These are phyloP conservation scores for Aplodontia rufa DNA, from an alignment of 2,113 vertebrate genomes.

Conservation along the genomic window DNA sequence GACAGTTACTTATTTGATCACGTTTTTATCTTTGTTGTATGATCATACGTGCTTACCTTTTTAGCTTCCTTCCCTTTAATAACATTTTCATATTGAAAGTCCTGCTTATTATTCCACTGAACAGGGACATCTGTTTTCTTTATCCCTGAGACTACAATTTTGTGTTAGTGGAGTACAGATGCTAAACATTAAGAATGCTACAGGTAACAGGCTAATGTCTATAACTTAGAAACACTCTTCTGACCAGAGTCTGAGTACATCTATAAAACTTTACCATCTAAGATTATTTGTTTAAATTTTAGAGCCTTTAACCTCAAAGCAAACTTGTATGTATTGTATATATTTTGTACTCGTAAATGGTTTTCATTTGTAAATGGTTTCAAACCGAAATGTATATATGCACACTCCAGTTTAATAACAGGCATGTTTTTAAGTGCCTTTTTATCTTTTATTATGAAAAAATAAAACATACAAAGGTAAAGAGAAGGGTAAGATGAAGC, in stretches of 20 bases:
- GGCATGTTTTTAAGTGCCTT: constrained; percentile 29
- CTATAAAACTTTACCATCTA: constrained; percentile 47
- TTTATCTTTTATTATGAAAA: constrained; percentile 52
- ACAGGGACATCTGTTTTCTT: constrained; percentile 62
- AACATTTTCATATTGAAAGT: constrained; percentile 24
- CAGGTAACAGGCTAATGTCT: constrained; percentile 34
- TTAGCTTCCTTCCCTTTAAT: constrained; percentile 15
- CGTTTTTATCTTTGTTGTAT: background rate
- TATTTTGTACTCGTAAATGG: constrained; percentile 43
- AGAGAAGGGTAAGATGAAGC: background rate
- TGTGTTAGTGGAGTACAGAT: constrained; percentile 7
- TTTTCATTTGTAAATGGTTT: constrained; percentile 62
- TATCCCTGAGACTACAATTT: constrained; percentile 46
- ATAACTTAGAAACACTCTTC: constrained; percentile 22
- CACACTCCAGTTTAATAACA: constrained; percentile 45
- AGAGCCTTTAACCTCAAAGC: background rate
- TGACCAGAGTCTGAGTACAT: constrained; percentile 20
- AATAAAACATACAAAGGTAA: constrained; percentile 36
- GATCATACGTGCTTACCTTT: background rate
- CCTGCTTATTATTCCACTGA: constrained; percentile 18
- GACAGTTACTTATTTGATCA: background rate
- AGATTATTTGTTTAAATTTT: constrained; percentile 58
- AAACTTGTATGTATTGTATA: constrained; percentile 38
- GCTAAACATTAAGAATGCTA: constrained; percentile 50
- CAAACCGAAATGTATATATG: background rate